phyloP scores from a whole-genome alignment of 2,113 vertebrate species.

The Muscicapa adusta region DNA sequence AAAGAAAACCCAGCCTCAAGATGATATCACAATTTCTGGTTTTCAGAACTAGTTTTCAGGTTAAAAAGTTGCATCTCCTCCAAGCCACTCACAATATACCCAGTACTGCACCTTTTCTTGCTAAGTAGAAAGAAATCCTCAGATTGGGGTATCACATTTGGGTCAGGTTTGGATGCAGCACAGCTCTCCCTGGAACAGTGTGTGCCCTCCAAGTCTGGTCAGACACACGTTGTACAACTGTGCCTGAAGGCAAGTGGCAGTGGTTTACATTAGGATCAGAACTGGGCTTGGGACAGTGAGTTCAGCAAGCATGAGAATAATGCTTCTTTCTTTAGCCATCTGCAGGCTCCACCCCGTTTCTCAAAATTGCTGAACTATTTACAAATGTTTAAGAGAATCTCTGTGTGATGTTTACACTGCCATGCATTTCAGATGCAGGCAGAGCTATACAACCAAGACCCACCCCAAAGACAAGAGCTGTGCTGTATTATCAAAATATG shows the following conservation, averaged over 20 bases:
- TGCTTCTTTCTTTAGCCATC: neutral
- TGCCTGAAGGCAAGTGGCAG: slow-evolving; percentile 19
- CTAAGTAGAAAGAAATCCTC: slow-evolving; percentile 26
- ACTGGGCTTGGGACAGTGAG: slow-evolving; percentile 8
- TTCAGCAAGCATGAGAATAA: slow-evolving; percentile 1
- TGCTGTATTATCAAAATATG: slow-evolving; percentile 29
- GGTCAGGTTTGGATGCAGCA: neutral
- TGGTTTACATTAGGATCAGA: neutral
- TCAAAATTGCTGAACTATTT: slow-evolving; percentile 32
- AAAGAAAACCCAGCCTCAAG: neutral
- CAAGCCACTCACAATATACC: neutral
- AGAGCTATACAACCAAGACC: neutral
- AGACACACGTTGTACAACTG: neutral
- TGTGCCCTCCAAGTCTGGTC: slow-evolving; percentile 56
- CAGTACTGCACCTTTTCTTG: slow-evolving; percentile 32
- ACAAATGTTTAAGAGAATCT: slow-evolving; percentile 42
- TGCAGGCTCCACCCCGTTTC: slow-evolving; percentile 3
- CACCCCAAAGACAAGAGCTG: slow-evolving; percentile 24
- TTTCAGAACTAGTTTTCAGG: neutral
- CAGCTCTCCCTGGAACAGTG: slow-evolving; percentile 8
- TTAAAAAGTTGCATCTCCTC: neutral
- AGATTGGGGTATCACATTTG: neutral
- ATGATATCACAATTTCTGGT: neutral
- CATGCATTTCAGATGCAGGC: neutral
- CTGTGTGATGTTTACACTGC: slow-evolving; percentile 32